Evolutionary conservation across 1,140 invertebrate species (phyloP).

Genomic region (Schmidtea mediterranea): DNA sequence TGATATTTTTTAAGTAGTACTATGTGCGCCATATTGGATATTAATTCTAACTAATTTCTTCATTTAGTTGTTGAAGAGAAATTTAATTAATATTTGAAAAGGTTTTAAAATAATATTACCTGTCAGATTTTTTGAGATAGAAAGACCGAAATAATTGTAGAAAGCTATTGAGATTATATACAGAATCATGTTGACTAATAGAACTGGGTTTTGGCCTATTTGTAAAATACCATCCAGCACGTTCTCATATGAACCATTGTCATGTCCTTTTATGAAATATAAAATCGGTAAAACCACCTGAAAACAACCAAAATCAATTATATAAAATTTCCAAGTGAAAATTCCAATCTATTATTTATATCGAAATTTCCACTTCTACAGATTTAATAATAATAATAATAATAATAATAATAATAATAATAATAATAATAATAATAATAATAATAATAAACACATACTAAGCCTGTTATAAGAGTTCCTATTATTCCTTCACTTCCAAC

Average conservation of each 20-base stretch:
- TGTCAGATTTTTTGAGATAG: conserved; percentile 19
- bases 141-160: conserved; percentile 22
- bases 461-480: conserved; percentile 16
- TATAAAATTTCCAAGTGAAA: no score
- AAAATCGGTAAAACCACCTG: conserved; percentile 17
- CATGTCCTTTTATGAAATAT: conserved; percentile 18
- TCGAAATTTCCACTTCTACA: no score
- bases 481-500: conserved; percentile 19
- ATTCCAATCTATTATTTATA: no score
- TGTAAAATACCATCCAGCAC: conserved; percentile 19
- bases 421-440: background rate
- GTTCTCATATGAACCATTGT: conserved; percentile 19
- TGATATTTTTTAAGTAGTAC: no score
- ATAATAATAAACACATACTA: conserved; percentile 12
- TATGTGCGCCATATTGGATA: no score
- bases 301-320: background rate
- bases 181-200: conserved; percentile 16
- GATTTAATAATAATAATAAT: no score
- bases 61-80: no score
- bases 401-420: no score
- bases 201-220: conserved; percentile 13
- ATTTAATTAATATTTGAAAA: background rate
- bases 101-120: conserved; percentile 12
- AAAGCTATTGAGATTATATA: conserved; percentile 20
- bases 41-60: no score